These are phyloP conservation scores for Jacana jacana DNA, from an alignment of 2,113 vertebrate species.

Conservation along the genomic window DNA sequence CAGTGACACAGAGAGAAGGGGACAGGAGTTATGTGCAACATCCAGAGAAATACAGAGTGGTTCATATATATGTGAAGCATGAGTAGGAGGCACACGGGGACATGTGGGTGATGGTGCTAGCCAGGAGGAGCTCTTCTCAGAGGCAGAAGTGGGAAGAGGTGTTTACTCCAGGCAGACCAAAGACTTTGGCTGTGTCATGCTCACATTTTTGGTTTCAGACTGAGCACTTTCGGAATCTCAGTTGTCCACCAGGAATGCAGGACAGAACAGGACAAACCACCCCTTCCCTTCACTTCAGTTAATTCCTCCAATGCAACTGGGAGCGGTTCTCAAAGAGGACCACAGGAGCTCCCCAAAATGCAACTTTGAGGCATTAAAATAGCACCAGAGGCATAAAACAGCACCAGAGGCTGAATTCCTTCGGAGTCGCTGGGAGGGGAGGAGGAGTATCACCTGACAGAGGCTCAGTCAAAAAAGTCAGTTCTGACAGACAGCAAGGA, in stretches of 20 bases:
- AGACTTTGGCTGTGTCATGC: neutral
- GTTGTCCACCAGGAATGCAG: neutral
- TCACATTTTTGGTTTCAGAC: neutral
- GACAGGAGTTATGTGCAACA: neutral
- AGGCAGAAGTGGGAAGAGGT: too few relatives aligned
- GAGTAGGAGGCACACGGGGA: neutral
- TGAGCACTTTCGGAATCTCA: neutral
- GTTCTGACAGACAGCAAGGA: slow-evolving; percentile 36
- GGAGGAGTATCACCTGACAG: neutral
- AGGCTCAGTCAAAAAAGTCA: slow-evolving; percentile 44
- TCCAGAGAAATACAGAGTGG: neutral
- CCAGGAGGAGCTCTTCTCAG: neutral
- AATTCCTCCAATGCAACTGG: rapidly evolving
- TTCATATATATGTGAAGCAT: neutral
- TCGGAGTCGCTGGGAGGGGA: neutral
- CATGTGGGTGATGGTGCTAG: rapidly evolving
- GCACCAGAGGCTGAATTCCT: neutral
- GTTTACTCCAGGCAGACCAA: neutral
- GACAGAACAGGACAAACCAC: neutral
- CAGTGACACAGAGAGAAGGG: neutral
- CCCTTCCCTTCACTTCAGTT: rapidly evolving
- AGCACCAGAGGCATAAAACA: neutral
- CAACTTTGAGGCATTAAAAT: neutral
- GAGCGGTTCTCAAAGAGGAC: rapidly evolving
- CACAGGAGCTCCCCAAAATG: neutral